Evolutionary conservation across 2,113 vertebrate species (phyloP).

Genomic region (Lepisosteus oculatus): DNA sequence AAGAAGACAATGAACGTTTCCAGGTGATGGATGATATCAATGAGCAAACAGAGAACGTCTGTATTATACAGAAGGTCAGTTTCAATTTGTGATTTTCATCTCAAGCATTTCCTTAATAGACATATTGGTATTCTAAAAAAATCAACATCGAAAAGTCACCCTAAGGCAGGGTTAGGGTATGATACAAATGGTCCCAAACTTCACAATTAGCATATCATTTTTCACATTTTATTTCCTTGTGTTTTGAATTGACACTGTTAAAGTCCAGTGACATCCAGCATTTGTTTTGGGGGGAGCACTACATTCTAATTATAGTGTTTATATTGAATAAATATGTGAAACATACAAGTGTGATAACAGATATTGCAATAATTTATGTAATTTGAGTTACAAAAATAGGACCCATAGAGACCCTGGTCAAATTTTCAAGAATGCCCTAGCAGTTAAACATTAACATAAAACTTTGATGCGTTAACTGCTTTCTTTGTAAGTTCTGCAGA

Average conservation of each 20-base stretch:
- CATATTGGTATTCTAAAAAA: no score
- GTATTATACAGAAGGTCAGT: conserved; percentile 28
- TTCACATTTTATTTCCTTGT: no score
- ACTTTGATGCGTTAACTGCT: not conserved
- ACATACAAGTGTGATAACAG: not conserved
- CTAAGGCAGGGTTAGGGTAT: no score
- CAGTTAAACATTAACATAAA: not conserved
- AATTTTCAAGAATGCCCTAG: not conserved
- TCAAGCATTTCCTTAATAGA: conserved; percentile 4
- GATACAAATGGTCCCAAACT: no score
- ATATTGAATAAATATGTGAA: not conserved
- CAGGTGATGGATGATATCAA: conserved; percentile 64
- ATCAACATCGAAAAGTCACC: no score
- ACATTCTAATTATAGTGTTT: no score
- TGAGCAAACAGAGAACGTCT: conserved; percentile 54
- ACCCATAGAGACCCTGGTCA: not conserved
- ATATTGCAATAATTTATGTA: not conserved
- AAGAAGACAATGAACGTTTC: conserved; percentile 58
- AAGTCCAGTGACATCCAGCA: no score
- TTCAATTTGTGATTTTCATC: not conserved
- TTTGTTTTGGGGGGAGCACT: no score
- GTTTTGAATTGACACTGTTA: no score
- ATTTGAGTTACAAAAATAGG: not conserved
- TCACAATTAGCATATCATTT: no score
- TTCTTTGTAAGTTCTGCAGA: not conserved